Evolutionary conservation across 2,888 invertebrate genomes (phyloP), one percentile per base, ranked within the genome.

Genomic region (Drosophila paracracens): DNA sequence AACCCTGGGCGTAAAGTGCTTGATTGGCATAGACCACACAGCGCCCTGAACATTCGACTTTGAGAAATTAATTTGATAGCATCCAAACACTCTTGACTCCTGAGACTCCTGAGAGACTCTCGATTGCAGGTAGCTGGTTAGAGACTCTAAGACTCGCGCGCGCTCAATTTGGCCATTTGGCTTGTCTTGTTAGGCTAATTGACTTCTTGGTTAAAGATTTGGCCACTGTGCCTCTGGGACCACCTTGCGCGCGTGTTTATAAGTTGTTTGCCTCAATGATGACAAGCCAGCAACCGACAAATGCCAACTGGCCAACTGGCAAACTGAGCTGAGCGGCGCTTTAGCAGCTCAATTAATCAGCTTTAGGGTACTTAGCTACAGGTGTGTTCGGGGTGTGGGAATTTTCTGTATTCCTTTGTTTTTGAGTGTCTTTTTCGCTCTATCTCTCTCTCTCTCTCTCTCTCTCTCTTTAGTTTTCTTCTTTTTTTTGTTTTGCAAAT

Each of bases 171-270:
- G 74, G 81, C 56, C 46, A 46, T 46, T 46, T 25, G 57, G 76
- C 57, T 74, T 90, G 89, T 84, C 91, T 91, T 89, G 92, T 91
- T 92, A 87, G 90, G 90, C 92, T 91, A 92, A 91, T 92, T 92
- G 92, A 91, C 83, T 86, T 81, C 83, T 85, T 87, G 79, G 70
- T 69, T 58, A 31, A 50, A 50, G 58, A 54, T 70, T 69, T 64
- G 72, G 79, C 61, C 78, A 57, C 38, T 48, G 48, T 57, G 40
- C 51, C 53, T 56, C 35, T 21, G 65, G 70, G 85, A 85, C 85
- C 85, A 85, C 85, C 90, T 80, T 83, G 88, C 62, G 78, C 68
- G 81, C 68, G 76, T 85, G 73, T 74, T 78, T 78, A 79, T 81
- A 79, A 69, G 78, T 83, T 71, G 73, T 74, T 79, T 83, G 73